Conservation (phyloP, 1,140 invertebrate genomes). For the Macrobrachium nipponense region DNA sequence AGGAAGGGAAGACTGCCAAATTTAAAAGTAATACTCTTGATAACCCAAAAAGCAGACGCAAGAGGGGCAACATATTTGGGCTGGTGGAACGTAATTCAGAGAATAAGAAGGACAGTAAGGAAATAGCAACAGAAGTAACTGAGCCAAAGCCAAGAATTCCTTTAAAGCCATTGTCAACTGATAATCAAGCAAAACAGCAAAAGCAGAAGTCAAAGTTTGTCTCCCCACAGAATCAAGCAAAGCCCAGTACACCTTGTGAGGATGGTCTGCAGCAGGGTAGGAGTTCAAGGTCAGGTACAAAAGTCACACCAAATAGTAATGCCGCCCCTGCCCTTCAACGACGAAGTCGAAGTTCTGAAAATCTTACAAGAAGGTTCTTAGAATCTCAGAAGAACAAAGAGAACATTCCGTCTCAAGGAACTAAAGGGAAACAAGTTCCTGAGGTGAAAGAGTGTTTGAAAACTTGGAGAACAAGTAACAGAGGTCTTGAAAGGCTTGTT, state of each 20-base stretch:
- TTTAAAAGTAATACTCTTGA: constrained; percentile 54
- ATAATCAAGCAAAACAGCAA: neutral
- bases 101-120: neutral
- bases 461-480: neutral
- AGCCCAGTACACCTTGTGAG: neutral
- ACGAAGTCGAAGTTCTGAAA: constrained; percentile 2
- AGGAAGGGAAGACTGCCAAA: constrained; percentile 12
- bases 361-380: neutral
- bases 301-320: neutral
- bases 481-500: neutral
- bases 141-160: neutral
- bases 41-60: constrained; percentile 52
- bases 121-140: too few species aligned
- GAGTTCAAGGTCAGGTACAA: neutral
- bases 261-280: neutral
- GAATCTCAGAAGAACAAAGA: neutral
- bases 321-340: neutral
- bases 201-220: neutral
- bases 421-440: neutral
- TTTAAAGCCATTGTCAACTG: neutral
- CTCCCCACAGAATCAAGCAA: neutral
- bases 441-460: neutral
- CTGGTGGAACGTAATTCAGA: neutral
- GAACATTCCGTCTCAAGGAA: neutral
- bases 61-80: constrained; percentile 44